These are phyloP conservation scores for Chamaea fasciata DNA, from an alignment of 2,113 vertebrate genomes.

Conservation along the genomic window DNA sequence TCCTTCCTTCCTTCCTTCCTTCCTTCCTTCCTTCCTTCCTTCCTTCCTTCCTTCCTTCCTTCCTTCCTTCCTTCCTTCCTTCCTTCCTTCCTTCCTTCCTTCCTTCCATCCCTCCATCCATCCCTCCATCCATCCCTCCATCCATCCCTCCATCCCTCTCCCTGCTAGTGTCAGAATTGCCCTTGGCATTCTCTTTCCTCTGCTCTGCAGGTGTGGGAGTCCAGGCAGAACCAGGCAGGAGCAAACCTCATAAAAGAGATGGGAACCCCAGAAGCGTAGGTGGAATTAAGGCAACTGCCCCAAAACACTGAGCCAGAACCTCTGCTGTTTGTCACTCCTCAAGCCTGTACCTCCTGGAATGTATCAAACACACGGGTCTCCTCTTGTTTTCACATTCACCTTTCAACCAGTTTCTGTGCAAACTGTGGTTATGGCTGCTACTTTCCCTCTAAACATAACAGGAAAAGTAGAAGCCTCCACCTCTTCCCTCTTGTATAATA, in stretches of 20 bases:
- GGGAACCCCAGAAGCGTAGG: fast-evolving
- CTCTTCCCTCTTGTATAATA: background rate
- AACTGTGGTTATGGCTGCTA: background rate
- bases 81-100: too few relatives aligned
- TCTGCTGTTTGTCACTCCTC: background rate
- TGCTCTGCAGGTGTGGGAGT: fast-evolving
- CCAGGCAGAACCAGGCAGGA: background rate
- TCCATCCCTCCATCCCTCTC: too few relatives aligned
- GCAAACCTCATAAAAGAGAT: background rate
- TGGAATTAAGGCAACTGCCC: background rate
- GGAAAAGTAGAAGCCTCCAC: background rate
- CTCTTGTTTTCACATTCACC: background rate
- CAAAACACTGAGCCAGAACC: background rate
- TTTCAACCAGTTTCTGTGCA: background rate
- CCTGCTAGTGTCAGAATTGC: background rate
- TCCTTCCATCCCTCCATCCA: too few relatives aligned
- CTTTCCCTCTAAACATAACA: background rate
- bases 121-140: too few relatives aligned
- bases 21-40: too few relatives aligned
- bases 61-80: too few relatives aligned
- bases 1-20: too few relatives aligned
- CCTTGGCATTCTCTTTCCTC: background rate
- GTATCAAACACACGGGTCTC: fast-evolving
- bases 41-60: fast-evolving
- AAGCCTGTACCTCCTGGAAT: background rate